Evolutionary conservation across 1,140 invertebrate genomes (phyloP).

Genomic region (Anastrepha obliqua): DNA sequence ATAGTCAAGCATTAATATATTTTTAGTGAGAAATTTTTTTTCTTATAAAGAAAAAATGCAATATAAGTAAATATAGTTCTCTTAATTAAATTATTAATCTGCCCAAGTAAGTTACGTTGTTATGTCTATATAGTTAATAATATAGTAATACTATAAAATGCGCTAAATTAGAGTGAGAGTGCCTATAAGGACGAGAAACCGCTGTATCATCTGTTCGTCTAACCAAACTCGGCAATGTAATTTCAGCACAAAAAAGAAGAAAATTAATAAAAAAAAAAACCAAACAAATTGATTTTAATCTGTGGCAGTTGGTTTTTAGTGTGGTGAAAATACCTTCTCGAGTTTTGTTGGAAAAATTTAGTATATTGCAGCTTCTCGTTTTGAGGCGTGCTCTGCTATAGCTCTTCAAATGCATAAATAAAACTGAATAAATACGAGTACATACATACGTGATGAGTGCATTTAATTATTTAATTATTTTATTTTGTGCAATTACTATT

Average conservation of each 20-base stretch:
- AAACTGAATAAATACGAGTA: not conserved
- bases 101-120: not conserved
- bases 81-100: constrained; percentile 2
- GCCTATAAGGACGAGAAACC: not conserved
- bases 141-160: not conserved
- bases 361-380: no score
- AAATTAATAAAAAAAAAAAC: no score
- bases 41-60: not conserved
- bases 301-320: no score
- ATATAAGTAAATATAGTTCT: not conserved
- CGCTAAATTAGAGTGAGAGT: not conserved
- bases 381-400: not conserved
- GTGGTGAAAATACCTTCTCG: no score
- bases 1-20: constrained; percentile 18
- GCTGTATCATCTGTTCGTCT: no score
- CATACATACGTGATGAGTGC: not conserved
- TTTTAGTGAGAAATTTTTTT: not conserved
- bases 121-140: not conserved
- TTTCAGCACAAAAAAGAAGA: no score
- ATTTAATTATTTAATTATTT: constrained; percentile 9
- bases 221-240: no score
- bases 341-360: no score
- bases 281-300: no score
- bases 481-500: constrained; percentile 12
- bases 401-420: not conserved